phyloP scores from a whole-genome alignment of 2,113 vertebrate genomes.

The Cochlearius cochlearius region DNA sequence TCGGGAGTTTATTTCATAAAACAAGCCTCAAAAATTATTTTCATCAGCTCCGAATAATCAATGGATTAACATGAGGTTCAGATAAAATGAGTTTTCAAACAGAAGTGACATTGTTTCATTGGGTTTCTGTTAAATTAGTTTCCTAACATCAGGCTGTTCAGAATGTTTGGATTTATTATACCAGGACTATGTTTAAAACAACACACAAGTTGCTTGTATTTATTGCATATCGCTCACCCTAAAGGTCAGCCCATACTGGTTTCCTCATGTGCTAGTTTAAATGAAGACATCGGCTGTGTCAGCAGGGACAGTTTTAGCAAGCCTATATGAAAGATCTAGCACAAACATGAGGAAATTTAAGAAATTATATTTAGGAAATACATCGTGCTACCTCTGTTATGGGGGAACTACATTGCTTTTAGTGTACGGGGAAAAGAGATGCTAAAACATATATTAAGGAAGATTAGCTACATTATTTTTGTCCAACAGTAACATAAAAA shows the following conservation, averaged over 20 bases:
- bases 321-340: neutral
- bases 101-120: neutral
- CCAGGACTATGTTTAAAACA: neutral
- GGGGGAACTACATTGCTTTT: neutral
- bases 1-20: neutral
- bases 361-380: neutral
- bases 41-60: neutral
- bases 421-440: neutral
- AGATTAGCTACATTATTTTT: neutral
- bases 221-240: accelerated
- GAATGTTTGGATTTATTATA: neutral
- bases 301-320: neutral
- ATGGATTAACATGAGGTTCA: neutral
- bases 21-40: neutral
- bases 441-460: neutral
- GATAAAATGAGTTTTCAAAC: neutral
- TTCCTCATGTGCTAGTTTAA: neutral
- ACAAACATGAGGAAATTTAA: neutral
- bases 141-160: neutral
- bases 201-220: neutral
- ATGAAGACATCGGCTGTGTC: neutral
- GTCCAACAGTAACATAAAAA: neutral
- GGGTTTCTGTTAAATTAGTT: neutral
- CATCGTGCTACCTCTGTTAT: neutral
- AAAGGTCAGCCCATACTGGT: neutral